A percentile compares a stretch with the other conserved stretches of the same genome.
Conservation (phyloP, 2,797 vertebrate genomes). For the Rhinophrynus dorsalis region DNA sequence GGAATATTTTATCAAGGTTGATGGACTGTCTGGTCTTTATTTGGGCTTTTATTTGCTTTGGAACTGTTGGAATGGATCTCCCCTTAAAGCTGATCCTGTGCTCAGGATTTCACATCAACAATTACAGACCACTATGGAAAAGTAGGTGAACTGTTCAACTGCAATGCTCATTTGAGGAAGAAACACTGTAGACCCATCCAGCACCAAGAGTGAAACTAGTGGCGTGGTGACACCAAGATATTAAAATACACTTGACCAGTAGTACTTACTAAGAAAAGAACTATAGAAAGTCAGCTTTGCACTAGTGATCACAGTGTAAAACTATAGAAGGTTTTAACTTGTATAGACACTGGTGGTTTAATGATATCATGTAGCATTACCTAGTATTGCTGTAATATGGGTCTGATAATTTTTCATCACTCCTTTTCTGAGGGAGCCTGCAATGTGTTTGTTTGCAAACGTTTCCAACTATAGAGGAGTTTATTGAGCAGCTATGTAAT, state of each 20-base stretch:
- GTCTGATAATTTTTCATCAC: conserved; percentile 60
- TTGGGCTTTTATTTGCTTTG: background rate
- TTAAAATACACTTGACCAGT: background rate
- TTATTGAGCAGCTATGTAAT: conserved; percentile 75
- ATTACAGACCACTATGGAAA: background rate
- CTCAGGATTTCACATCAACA: background rate
- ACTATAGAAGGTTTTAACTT: conserved; percentile 66
- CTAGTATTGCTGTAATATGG: conserved; percentile 76
- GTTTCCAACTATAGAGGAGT: background rate
- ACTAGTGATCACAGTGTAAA: conserved; percentile 58
- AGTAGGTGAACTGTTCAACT: background rate
- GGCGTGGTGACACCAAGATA: background rate
- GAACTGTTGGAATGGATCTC: background rate
- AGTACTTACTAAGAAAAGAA: too few species aligned
- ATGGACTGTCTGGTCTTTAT: background rate
- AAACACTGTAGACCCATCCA: background rate
- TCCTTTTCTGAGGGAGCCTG: background rate
- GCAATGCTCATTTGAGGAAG: background rate
- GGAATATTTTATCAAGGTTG: conserved; percentile 26
- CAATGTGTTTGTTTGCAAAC: background rate
- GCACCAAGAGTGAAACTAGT: background rate
- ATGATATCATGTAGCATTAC: conserved; percentile 84
- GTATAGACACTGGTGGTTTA: conserved; percentile 66
- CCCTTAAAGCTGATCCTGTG: background rate
- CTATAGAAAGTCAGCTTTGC: background rate